Evolutionary conservation across 2,113 vertebrate genomes (phyloP), one percentile per base, ranked within the genome.

Genomic region (Caranx melampygus): DNA sequence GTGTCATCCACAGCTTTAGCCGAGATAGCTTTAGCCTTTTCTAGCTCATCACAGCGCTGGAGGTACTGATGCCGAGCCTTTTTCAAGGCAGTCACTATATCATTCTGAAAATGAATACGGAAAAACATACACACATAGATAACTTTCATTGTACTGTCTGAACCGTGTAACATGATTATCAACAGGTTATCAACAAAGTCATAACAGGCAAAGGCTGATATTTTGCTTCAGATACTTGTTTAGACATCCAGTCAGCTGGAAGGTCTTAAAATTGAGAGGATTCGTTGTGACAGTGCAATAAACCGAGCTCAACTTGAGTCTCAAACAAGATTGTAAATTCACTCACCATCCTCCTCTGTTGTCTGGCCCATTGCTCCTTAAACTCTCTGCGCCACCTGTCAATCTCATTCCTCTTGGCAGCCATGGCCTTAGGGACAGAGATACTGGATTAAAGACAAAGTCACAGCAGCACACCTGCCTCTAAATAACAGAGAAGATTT

Each of bases 371-470:
- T 63, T 98, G 97, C 18, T 98, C 97, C 84, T 98, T 97, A 90
- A 98, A 98, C 78, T 98, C 97, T 57, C 97, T 94, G 60, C 97
- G 90, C 96, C 97, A 98, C 65, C 97, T 97, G 60, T 99, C 97
- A 34, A 98, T 95, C 67, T 99, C 97, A 2, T 96, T 98, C 81
- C 90, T 94, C 83, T 98, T 98, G 82, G 95, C 94, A 16, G 91
- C 92, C 66, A 99, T 93, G 40, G 96, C 96, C 97, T 99, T 88
- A 44, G 45, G 59, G 61, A 74, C 10, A 84, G 18, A 75, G 58
- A 87, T 1, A 57, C 5, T 20, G 11, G n/a, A 72, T 79, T 64
- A 79, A 75, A 72, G 40, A 63, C 33, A 69, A 49, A 49, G 35
- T 52, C 62, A 34, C 5, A 8, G 3, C 13, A 20, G 33, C 12